These are phyloP conservation scores for Bradynema listronoti DNA, from an alignment of 1,140 invertebrate genomes.

Conservation along the genomic window DNA sequence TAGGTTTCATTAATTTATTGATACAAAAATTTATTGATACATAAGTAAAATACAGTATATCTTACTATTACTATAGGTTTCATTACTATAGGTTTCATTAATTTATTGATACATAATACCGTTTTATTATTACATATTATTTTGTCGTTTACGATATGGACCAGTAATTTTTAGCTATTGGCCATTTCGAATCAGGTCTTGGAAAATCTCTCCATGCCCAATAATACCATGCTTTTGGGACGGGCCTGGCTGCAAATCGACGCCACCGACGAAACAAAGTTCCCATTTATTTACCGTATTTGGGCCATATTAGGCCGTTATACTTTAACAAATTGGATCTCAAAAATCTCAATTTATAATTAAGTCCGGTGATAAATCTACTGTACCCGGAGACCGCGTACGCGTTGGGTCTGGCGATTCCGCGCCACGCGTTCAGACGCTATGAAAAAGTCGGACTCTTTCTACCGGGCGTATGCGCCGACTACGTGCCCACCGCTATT, in stretches of 20 bases:
- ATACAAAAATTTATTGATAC: no score
- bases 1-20: no score
- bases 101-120: no score
- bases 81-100: no score
- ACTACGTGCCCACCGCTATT: slow-evolving; percentile 54
- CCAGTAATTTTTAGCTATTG: slow-evolving; percentile 21
- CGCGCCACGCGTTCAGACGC: slow-evolving; percentile 29
- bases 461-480: slow-evolving; percentile 52
- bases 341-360: slow-evolving; percentile 8
- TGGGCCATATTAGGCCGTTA: no score
- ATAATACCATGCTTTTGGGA: slow-evolving; percentile 25
- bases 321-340: slow-evolving; percentile 18
- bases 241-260: slow-evolving; percentile 48
- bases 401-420: slow-evolving; percentile 35
- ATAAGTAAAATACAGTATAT: no score
- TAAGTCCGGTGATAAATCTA: slow-evolving; percentile 45
- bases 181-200: slow-evolving; percentile 18
- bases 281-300: no score
- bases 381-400: slow-evolving; percentile 29
- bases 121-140: no score
- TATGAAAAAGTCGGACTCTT: slow-evolving; percentile 47
- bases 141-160: no score
- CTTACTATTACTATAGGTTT: no score
- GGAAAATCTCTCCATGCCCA: slow-evolving; percentile 20
- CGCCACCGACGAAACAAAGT: slow-evolving; percentile 50